Conservation (phyloP, 2,113 vertebrate species). For the Zapus hudsonius region DNA sequence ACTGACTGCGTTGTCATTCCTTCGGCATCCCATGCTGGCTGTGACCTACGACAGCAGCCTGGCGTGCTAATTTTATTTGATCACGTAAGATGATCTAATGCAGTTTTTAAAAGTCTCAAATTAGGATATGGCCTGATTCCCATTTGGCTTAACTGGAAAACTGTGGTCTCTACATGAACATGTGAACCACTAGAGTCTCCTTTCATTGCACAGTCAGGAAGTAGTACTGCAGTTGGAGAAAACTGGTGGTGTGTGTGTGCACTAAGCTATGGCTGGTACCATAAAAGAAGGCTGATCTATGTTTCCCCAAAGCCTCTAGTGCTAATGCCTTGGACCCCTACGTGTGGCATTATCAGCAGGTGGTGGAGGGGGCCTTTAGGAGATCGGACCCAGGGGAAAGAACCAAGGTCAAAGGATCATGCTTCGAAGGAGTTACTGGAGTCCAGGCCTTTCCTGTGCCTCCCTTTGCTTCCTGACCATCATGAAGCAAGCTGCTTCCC, state of each 20-base stretch:
- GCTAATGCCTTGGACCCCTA: not conserved
- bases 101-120: not conserved
- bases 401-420: too few species aligned
- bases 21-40: rapidly evolving
- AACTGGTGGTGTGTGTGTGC: rapidly evolving
- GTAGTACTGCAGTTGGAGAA: not conserved
- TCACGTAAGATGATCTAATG: not conserved
- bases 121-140: rapidly evolving
- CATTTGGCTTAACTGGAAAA: not conserved
- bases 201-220: not conserved
- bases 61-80: not conserved
- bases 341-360: too few species aligned
- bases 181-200: rapidly evolving
- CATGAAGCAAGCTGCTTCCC: not conserved
- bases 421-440: too few species aligned
- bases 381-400: too few species aligned
- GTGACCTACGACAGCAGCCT: not conserved
- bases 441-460: too few species aligned
- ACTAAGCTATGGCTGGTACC: not conserved
- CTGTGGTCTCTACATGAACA: not conserved
- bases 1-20: not conserved
- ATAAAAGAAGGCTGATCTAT: not conserved
- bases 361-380: too few species aligned
- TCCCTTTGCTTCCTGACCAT: not conserved
- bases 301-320: not conserved